Base-by-base conservation (phyloP, 2,797 vertebrate genomes). In the Lemur catta region DNA sequence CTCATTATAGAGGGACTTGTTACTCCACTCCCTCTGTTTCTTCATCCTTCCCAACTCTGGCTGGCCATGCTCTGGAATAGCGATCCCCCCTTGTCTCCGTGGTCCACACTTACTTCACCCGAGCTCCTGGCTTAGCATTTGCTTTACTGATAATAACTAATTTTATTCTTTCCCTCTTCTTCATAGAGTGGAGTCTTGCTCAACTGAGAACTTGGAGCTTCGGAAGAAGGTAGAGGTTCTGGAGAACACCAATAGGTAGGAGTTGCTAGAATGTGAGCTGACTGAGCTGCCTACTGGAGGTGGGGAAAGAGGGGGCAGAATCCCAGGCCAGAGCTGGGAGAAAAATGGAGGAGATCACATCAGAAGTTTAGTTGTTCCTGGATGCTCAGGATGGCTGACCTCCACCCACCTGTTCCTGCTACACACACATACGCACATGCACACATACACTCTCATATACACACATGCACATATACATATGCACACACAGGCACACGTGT, bases 141-240 rank as follows among this genome's bases (percentile, higher is more conserved):
- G 35, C 52, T 81, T 55, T 22, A 6, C 20, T 38, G 48, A 75
- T 20, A 52, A 26, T 48, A n/a, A 50, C 18, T 3, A 2, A 2
- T 17, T 41, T 24, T 48, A 93, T 87, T 94, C 72, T 35, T 87
- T 61, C 79, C 98, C 28, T 97, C 79, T 93, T 96, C 98, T 98
- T 43, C 15, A 0, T 98, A 99, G 99, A 99, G 99, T 99, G 98
- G 99, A 99, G 98, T 99, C 98, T 43, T 99, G 99, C 98, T 99
- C 99, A 93, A 99, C 99, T 7, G 99, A 99, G 98, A 99, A 99
- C 97, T 98, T 98, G 67, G 99, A 99, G 97, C 99, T 99, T 71
- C 99, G 99, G 97, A 99, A 99, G 98, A 99, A 99, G 97, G 99
- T 99, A 41, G 99, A 99, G 96, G 99, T 99, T 52, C 99, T 99